Conservation (phyloP, 2,888 invertebrate genomes). For the Leptopilina myrica region DNA sequence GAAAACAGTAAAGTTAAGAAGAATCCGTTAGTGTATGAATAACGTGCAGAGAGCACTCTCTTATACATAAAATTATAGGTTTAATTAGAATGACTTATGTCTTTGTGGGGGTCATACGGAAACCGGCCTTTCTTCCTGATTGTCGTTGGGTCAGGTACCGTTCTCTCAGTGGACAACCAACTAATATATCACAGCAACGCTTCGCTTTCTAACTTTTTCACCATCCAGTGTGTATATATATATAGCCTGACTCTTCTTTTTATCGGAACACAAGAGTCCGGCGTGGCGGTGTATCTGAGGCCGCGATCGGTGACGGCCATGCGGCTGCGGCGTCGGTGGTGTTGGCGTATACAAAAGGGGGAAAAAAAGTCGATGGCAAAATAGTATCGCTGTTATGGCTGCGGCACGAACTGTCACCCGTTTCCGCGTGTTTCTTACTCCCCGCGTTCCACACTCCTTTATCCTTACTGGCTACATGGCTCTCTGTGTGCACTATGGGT, state of each 20-base stretch:
- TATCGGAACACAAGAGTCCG: conserved; percentile 55
- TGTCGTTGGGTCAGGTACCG: conserved; percentile 56
- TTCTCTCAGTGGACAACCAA: conserved; percentile 48
- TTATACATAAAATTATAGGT: conserved; percentile 32
- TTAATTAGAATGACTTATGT: conserved; percentile 35
- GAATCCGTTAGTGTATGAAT: conserved; percentile 11
- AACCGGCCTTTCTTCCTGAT: conserved; percentile 52
- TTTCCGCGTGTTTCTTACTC: conserved; percentile 75
- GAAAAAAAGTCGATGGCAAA: conserved; percentile 67
- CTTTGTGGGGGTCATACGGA: conserved; percentile 37
- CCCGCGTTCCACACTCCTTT: conserved; percentile 65
- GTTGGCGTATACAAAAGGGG: conserved; percentile 42
- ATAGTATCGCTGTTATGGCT: conserved; percentile 73
- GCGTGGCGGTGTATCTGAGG: conserved; percentile 62
- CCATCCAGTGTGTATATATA: conserved; percentile 42
- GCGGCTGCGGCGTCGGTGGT: conserved; percentile 56
- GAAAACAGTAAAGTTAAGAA: neutral
- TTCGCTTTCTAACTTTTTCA: conserved; percentile 47
- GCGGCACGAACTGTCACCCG: conserved; percentile 74
- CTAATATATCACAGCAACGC: conserved; percentile 58
- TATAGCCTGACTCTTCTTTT: conserved; percentile 62
- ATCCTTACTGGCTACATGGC: conserved; percentile 62
- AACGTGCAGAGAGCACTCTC: neutral
- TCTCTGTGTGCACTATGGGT: conserved; percentile 52
- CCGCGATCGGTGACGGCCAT: conserved; percentile 65